phyloP scores from a whole-genome alignment of 2,888 invertebrate genomes.

The Euplagia quadripunctaria region DNA sequence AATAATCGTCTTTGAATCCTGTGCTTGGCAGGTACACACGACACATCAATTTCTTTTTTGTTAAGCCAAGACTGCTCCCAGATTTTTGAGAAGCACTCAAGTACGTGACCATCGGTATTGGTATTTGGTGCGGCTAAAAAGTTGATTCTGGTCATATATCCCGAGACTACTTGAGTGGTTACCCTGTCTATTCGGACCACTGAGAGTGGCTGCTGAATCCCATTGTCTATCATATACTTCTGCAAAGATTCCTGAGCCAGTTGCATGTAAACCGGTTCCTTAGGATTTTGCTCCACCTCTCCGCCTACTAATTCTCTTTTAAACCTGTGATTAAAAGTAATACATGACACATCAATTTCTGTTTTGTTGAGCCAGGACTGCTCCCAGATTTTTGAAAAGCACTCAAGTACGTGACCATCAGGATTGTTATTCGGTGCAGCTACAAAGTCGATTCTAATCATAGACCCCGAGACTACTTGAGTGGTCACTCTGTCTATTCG shows the following conservation, averaged over 20 bases:
- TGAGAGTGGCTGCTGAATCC: no score
- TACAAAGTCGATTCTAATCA: conserved; percentile 1
- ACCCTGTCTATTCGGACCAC: background rate
- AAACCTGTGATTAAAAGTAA: background rate
- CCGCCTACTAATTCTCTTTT: background rate
- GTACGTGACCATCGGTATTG: background rate
- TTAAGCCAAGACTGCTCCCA: conserved; percentile 41
- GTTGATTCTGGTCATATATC: background rate
- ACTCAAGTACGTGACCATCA: background rate
- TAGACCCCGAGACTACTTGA: conserved; percentile 2
- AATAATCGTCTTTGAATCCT: conserved; percentile 30
- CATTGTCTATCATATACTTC: background rate
- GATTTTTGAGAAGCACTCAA: conserved; percentile 49
- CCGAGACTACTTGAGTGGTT: conserved; percentile 2
- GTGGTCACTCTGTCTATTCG: background rate
- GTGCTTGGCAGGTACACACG: conserved; percentile 33
- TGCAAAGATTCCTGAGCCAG: conserved; percentile 4
- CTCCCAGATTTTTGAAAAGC: conserved; percentile 9
- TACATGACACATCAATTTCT: background rate
- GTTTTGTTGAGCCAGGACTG: conserved; percentile 1
- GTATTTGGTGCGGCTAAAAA: background rate
- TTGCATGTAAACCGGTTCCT: background rate
- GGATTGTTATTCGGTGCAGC: background rate
- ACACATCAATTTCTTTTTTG: conserved; percentile 45
- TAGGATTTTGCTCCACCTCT: background rate